Evolutionary conservation across 2,113 vertebrate genomes (phyloP).

Genomic region (Macquaria ambigua): DNA sequence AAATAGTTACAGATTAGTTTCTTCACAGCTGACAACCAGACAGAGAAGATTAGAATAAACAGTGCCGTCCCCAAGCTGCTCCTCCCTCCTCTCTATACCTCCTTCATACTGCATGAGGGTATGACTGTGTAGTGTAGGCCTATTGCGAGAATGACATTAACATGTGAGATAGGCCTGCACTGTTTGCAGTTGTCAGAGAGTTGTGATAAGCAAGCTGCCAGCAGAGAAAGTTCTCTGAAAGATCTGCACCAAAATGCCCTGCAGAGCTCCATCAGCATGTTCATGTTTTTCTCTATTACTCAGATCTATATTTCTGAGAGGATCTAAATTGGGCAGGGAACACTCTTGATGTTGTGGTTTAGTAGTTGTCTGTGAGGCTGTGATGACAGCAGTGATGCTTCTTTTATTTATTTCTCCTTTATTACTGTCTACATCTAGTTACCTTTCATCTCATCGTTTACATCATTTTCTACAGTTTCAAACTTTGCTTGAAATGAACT

Average conservation of each 20-base stretch:
- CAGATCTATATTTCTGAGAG: neutral
- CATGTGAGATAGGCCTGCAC: conserved; percentile 49
- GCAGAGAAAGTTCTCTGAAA: conserved; percentile 38
- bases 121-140: conserved; percentile 13
- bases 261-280: neutral
- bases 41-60: neutral
- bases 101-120: neutral
- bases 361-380: neutral
- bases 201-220: conserved; percentile 60
- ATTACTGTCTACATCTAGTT: neutral
- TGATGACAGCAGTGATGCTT: no score
- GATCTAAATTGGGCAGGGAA: neutral
- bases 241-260: conserved; percentile 16
- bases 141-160: conserved; percentile 44
- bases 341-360: neutral
- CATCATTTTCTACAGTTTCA: neutral
- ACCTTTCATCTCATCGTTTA: neutral
- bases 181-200: conserved; percentile 65
- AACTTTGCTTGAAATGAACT: neutral
- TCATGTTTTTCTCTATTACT: neutral
- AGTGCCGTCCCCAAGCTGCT: neutral
- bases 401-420: neutral
- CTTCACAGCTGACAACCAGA: conserved; percentile 20
- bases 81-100: neutral
- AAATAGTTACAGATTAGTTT: conserved; percentile 2